phyloP scores from a whole-genome alignment of 2,797 vertebrate species.

The Schizopygopsis pylzovi region DNA sequence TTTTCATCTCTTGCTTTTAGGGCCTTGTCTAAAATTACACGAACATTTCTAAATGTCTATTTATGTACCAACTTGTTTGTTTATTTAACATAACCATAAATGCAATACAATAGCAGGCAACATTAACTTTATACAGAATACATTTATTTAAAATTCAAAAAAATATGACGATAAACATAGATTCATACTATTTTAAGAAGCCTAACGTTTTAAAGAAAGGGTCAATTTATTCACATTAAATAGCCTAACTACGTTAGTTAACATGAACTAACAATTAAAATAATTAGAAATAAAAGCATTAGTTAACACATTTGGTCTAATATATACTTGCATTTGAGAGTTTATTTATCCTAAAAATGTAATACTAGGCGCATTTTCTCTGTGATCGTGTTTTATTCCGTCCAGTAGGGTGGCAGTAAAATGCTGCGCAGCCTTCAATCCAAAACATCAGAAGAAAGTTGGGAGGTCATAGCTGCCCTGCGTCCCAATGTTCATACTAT shows the following conservation, averaged over 20 bases:
- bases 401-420: conserved; percentile 15
- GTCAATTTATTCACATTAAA: neutral
- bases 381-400: neutral
- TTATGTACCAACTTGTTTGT: neutral
- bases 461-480: conserved; percentile 52
- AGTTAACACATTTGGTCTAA: neutral
- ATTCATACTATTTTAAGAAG: neutral
- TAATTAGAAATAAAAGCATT: neutral
- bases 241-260: neutral
- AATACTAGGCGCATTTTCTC: neutral
- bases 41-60: neutral
- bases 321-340: neutral
- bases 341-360: too few species aligned
- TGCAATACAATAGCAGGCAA: neutral
- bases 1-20: conserved; percentile 27
- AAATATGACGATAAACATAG: neutral
- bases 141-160: neutral
- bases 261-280: neutral
- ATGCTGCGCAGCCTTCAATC: neutral
- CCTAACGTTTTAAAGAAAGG: neutral
- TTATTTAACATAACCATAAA: neutral
- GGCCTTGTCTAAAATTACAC: conserved; percentile 24
- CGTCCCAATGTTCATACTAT: too few species aligned
- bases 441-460: conserved; percentile 57
- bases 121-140: neutral